Conservation (phyloP, 1,140 invertebrate species). For the Heliconius eleuchia region DNA sequence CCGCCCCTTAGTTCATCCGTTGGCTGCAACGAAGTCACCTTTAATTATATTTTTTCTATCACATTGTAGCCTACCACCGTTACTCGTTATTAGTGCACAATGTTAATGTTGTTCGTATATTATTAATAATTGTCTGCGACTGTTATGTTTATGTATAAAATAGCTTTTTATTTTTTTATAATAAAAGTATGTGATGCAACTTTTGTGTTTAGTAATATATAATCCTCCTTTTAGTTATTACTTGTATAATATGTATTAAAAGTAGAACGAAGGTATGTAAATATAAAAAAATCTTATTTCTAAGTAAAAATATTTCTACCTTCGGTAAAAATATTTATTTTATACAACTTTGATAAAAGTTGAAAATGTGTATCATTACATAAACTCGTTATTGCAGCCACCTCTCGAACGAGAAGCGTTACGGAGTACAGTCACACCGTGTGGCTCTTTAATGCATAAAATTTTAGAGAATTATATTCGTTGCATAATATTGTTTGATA, state of each 20-base stretch:
- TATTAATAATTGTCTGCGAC: constrained; percentile 70
- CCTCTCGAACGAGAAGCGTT: neutral
- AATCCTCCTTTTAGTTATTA: constrained; percentile 25
- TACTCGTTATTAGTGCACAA: constrained; percentile 79
- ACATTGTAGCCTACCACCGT: constrained; percentile 60
- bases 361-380: neutral
- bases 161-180: constrained; percentile 76
- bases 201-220: constrained; percentile 47
- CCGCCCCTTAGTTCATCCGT: constrained; percentile 51
- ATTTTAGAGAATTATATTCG: neutral
- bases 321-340: neutral
- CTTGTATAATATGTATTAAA: neutral
- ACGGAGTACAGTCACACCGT: neutral
- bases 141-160: constrained; percentile 75
- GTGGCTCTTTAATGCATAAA: neutral
- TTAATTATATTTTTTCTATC: constrained; percentile 29
- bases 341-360: neutral
- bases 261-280: neutral
- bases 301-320: neutral
- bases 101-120: constrained; percentile 72
- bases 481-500: neutral
- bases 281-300: neutral
- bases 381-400: neutral
- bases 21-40: constrained; percentile 32
- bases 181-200: constrained; percentile 73